These are phyloP conservation scores for Herpetotheres cachinnans DNA, from an alignment of 2,113 vertebrate species.

Conservation along the genomic window DNA sequence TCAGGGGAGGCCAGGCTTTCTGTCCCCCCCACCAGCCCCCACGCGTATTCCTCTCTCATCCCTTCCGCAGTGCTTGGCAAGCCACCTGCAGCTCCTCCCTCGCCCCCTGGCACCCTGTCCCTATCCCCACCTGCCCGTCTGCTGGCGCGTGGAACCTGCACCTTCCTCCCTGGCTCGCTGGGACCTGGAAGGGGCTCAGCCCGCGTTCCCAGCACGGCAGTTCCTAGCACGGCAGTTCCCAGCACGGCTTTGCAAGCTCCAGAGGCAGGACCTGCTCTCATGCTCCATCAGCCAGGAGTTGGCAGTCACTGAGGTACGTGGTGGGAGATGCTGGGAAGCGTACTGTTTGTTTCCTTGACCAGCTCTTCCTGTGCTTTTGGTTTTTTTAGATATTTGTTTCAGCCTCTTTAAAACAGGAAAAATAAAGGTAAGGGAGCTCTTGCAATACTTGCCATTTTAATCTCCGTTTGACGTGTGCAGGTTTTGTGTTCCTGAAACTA, in stretches of 20 bases:
- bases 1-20: neutral
- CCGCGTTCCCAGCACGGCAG: neutral
- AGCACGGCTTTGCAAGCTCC: neutral
- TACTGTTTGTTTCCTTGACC: neutral
- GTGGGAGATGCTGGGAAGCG: neutral
- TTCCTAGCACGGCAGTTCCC: neutral
- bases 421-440: neutral
- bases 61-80: neutral
- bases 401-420: neutral
- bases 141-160: neutral
- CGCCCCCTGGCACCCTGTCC: neutral
- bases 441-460: neutral
- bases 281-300: neutral
- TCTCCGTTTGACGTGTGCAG: neutral
- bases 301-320: accelerated
- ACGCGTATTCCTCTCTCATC: accelerated
- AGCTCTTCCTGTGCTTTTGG: neutral
- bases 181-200: neutral
- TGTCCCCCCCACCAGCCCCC: neutral
- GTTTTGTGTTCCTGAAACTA: neutral
- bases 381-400: neutral
- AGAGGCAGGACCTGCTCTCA: neutral
- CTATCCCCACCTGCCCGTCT: neutral
- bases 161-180: neutral
- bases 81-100: neutral